A percentile compares a stretch with the other conserved stretches of the same genome.
Evolutionary conservation across 2,888 invertebrate genomes (phyloP).

Genomic region (Hesperia comma): DNA sequence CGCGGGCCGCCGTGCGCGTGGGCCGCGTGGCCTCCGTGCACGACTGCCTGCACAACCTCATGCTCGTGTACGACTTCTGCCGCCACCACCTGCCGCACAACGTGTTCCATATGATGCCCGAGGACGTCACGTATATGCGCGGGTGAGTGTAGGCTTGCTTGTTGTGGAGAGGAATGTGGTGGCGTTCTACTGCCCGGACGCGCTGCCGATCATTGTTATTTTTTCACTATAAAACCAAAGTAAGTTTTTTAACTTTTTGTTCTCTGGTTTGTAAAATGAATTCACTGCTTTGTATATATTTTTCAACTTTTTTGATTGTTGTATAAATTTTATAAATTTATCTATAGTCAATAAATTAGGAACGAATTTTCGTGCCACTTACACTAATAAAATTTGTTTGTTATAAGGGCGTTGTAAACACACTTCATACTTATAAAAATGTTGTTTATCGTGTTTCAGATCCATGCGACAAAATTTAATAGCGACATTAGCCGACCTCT

Average conservation of each 20-base stretch:
- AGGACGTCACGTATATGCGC: constrained; percentile 97
- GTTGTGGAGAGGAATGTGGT: constrained; percentile 84
- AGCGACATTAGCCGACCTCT: constrained; percentile 96
- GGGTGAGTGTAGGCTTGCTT: constrained; percentile 83
- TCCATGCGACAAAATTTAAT: constrained; percentile 96
- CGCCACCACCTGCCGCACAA: constrained; percentile 92
- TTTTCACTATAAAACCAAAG: too few species aligned
- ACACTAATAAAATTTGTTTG: too few species aligned
- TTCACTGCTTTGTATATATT: too few species aligned
- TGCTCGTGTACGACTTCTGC: constrained; percentile 94
- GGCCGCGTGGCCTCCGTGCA: constrained; percentile 90
- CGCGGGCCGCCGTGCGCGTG: constrained; percentile 80
- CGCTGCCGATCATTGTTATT: too few species aligned
- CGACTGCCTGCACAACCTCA: constrained; percentile 95
- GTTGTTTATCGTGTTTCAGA: constrained; percentile 78
- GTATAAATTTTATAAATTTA: too few species aligned
- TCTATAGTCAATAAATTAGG: too few species aligned
- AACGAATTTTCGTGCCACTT: too few species aligned
- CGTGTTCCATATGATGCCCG: constrained; percentile 97
- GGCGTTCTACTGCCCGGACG: constrained; percentile 92
- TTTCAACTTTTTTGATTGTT: too few species aligned
- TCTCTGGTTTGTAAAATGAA: too few species aligned
- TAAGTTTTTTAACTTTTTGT: too few species aligned
- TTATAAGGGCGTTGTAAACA: too few species aligned
- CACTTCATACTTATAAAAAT: background rate